These are phyloP conservation scores for Vireo griseus DNA, from an alignment of 2,797 vertebrate species.

Conservation along the genomic window DNA sequence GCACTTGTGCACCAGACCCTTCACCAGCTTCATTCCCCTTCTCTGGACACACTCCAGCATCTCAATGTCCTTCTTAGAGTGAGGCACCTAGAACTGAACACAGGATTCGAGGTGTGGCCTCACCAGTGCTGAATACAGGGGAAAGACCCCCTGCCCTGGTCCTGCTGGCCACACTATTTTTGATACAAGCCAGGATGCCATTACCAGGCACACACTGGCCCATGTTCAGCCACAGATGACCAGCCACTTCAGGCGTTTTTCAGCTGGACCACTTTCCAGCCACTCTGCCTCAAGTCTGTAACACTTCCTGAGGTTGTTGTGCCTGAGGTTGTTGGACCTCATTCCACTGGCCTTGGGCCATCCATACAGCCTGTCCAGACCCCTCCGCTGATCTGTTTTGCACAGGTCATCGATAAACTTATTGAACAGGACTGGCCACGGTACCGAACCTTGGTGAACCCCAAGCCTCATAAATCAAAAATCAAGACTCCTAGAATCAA, in stretches of 20 bases:
- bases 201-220: not conserved
- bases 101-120: too few relatives aligned
- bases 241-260: not conserved
- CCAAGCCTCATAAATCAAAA: not conserved
- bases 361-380: not conserved
- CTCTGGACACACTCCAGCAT: rapidly evolving
- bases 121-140: not conserved
- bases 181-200: not conserved
- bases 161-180: not conserved
- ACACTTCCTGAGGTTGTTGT: not conserved
- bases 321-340: not conserved
- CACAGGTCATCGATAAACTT: rapidly evolving
- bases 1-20: not conserved
- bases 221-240: rapidly evolving
- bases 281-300: not conserved
- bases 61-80: not conserved
- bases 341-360: not conserved
- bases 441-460: not conserved
- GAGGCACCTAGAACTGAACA: not conserved
- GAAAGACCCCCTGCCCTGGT: rapidly evolving
- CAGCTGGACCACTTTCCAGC: rapidly evolving
- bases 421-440: not conserved
- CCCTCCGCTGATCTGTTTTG: not conserved
- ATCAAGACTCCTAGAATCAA: not conserved
- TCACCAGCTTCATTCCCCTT: rapidly evolving